Evolutionary conservation across 2,888 invertebrate genomes (phyloP).

Genomic region (Conops quadrifasciatus): DNA sequence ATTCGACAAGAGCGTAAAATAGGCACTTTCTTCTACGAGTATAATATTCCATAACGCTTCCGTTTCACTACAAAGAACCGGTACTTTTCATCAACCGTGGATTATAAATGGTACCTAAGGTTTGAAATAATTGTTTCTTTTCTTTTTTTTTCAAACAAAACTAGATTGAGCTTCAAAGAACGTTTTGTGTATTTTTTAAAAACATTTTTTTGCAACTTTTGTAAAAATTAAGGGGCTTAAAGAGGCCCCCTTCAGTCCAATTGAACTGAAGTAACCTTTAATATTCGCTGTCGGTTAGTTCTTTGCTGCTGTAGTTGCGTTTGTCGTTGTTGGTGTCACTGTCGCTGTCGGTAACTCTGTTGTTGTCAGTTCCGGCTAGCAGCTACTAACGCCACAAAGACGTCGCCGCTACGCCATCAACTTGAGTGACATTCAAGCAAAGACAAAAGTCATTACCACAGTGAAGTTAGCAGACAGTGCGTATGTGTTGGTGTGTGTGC

Average conservation of each 20-base stretch:
- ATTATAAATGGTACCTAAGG: too few species aligned
- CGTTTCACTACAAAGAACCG: too few species aligned
- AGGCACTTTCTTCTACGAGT: too few species aligned
- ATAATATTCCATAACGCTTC: too few species aligned
- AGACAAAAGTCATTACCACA: slow-evolving; percentile 41
- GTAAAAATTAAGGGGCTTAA: neutral
- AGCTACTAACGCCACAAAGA: neutral
- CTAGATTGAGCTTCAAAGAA: slow-evolving; percentile 1
- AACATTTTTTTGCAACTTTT: neutral
- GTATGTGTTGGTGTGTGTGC: neutral
- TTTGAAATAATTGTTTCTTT: too few species aligned
- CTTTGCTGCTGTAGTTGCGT: too few species aligned
- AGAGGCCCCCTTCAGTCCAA: neutral
- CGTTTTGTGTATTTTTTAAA: neutral
- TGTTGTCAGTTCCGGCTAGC: slow-evolving; percentile 7
- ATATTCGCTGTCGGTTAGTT: neutral
- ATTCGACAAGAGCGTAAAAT: too few species aligned
- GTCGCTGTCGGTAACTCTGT: neutral
- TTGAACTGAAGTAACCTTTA: slow-evolving; percentile 4
- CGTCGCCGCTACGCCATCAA: neutral
- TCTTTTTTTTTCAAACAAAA: neutral
- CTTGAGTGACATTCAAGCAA: slow-evolving; percentile 39
- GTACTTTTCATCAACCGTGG: too few species aligned
- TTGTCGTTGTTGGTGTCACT: neutral
- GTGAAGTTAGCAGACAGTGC: slow-evolving; percentile 35